Evolutionary conservation across 2,113 vertebrate genomes (phyloP), one percentile per base, ranked within the genome.

Genomic region (Casuarius casuarius): DNA sequence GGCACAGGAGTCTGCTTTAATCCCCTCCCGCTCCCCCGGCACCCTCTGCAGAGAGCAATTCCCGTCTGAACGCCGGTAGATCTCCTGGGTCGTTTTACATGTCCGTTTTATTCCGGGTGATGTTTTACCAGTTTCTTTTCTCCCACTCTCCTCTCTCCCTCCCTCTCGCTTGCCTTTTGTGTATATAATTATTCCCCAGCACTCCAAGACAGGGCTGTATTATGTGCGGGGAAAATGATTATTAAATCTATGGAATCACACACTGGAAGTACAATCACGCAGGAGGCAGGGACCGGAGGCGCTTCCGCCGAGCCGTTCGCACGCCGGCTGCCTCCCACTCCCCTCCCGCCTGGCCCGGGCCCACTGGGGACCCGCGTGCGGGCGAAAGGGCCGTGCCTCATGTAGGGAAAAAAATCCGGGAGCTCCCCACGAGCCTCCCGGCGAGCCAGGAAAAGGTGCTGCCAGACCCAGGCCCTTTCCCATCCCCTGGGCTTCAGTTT

Each of bases 171-270:
- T 87, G 87, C 84, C 77, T 92, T 95, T 89, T 97, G 97, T 97
- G 94, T 97, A 95, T 97, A 95, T 97, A 97, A 97, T 97, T 98
- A 97, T 92, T 95, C 96, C 83, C 90, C 94, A 85, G 92, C 68
- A 11, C 95, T 96, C 93, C 85, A 89, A 81, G 89, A 87, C 91
- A 93, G 94, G 92, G 95, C 89, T 94, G 96, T 81, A 92, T 96
- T 96, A 94, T 76, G 95, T 75, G 83, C 10, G 66, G 96, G 91
- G 94, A 96, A 96, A 96, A 96, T 95, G 87, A 94, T 97, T 93
- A 94, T 97, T 98, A 97, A 96, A 95, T 87, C 93, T 80, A 82
- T 46, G 89, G 95, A 95, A 95, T 92, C 52, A 19, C 93, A 84
- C 78, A 95, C 95, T 97, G 93, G 77, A 88, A 94, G 95, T 77